Percentiles rank a stretch among this genome's conserved stretches.
Evolutionary conservation across 2,888 invertebrate genomes (phyloP).

Genomic region (Ischnus inquisitorius): DNA sequence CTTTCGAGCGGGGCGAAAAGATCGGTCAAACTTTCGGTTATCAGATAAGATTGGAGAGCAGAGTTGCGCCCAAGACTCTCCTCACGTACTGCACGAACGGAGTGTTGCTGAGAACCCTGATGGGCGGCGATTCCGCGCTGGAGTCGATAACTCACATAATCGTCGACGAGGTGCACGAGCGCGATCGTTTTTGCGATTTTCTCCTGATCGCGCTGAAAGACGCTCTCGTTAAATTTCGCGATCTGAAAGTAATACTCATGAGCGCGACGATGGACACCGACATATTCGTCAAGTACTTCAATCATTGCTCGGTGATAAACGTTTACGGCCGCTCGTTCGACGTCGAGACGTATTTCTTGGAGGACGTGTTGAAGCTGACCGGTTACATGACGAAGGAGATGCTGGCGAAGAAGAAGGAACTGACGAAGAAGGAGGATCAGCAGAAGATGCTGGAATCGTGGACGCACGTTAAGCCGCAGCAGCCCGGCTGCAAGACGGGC

Average conservation of each 20-base stretch:
- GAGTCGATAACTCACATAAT: conserved; percentile 93
- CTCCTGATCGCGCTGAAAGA: conserved; percentile 94
- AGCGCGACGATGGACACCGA: conserved; percentile 96
- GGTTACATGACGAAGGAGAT: conserved; percentile 87
- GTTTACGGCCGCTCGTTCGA: conserved; percentile 92
- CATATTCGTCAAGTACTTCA: conserved; percentile 94
- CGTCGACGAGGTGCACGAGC: conserved; percentile 98
- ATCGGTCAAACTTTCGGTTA: conserved; percentile 93
- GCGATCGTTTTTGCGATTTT: conserved; percentile 97
- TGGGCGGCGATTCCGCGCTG: conserved; percentile 91
- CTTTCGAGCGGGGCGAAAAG: conserved; percentile 90
- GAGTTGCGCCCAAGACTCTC: conserved; percentile 92
- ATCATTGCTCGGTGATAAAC: conserved; percentile 91
- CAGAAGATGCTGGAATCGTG: conserved; percentile 83
- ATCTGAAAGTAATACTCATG: conserved; percentile 95
- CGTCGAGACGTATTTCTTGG: conserved; percentile 92
- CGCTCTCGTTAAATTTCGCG: conserved; percentile 89
- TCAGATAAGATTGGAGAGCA: conserved; percentile 96
- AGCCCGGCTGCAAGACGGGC: conserved; percentile 52
- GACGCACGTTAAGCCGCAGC: conserved; percentile 81
- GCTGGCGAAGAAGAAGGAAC: conserved; percentile 81
- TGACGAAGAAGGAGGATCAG: conserved; percentile 83
- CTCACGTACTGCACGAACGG: conserved; percentile 97
- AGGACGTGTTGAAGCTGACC: conserved; percentile 91
- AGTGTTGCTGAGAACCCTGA: conserved; percentile 94